Conservation (phyloP, 1,140 invertebrate genomes). For the Leptinotarsa texana region DNA sequence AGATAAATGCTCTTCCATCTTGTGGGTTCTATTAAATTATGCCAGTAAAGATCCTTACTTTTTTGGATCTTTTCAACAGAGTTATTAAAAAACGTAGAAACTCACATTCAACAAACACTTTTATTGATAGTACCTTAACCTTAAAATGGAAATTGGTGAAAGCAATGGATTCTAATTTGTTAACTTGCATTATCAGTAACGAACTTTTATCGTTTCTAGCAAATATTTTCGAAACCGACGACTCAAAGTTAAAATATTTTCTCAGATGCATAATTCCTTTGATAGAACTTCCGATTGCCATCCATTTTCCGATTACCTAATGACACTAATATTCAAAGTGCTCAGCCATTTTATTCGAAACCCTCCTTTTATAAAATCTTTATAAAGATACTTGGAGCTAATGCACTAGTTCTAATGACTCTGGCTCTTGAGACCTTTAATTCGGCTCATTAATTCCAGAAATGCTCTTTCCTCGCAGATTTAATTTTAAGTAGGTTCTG, state of each 20-base stretch:
- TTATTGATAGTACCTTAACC: too few relatives aligned
- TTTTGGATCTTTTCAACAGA: too few relatives aligned
- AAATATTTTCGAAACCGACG: background rate
- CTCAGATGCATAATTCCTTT: background rate
- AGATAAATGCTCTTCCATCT: too few relatives aligned
- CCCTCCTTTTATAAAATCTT: slow-evolving; percentile 15
- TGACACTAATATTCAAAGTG: slow-evolving; percentile 21
- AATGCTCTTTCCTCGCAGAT: slow-evolving; percentile 9
- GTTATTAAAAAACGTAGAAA: too few relatives aligned
- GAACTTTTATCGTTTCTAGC: background rate
- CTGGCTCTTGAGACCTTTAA: background rate
- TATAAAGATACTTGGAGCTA: slow-evolving; percentile 22
- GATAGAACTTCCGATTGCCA: background rate
- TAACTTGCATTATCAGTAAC: background rate
- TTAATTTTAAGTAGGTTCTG: background rate
- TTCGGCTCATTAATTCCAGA: slow-evolving; percentile 20
- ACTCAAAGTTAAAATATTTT: background rate
- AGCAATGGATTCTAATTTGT: too few relatives aligned
- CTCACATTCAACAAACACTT: too few relatives aligned
- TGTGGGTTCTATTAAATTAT: too few relatives aligned
- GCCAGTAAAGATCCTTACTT: too few relatives aligned
- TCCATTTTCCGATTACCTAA: slow-evolving; percentile 13
- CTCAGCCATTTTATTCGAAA: background rate
- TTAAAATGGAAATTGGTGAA: too few relatives aligned
- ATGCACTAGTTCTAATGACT: slow-evolving; percentile 24